These are phyloP conservation scores for Apocrypta bakeri DNA, from an alignment of 1,140 invertebrate species.

Conservation along the genomic window DNA sequence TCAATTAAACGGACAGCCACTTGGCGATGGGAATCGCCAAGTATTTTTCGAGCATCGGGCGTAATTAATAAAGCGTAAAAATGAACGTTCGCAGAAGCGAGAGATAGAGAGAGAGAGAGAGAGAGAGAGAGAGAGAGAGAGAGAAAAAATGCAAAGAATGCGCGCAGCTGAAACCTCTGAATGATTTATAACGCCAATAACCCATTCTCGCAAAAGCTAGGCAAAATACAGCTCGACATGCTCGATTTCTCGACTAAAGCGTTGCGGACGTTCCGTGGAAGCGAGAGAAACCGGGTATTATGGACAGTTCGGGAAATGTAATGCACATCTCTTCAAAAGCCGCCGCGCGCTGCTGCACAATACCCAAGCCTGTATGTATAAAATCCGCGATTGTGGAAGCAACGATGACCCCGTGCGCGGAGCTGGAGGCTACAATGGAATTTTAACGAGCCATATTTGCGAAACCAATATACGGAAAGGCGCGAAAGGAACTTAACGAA, in stretches of 20 bases:
- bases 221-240: constrained; percentile 1
- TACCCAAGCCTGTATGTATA: constrained; percentile 5
- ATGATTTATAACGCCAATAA: background rate
- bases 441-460: constrained; percentile 51
- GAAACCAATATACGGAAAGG: constrained; percentile 43
- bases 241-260: constrained; percentile 21
- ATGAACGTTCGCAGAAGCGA: too few species aligned
- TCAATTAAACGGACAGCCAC: background rate
- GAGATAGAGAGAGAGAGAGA: too few species aligned
- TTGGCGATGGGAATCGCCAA: background rate
- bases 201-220: background rate
- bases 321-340: constrained; percentile 19
- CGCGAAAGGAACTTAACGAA: constrained; percentile 48
- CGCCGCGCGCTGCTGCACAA: background rate
- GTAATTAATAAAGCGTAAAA: background rate
- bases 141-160: background rate
- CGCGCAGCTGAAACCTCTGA: background rate
- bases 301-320: background rate
- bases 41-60: background rate
- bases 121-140: too few species aligned
- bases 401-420: constrained; percentile 35
- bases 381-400: constrained; percentile 45
- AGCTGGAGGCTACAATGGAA: constrained; percentile 43
- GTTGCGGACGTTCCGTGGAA: constrained; percentile 13
- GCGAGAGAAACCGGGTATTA: constrained; percentile 5